Conservation (phyloP, 2,888 invertebrate genomes). For the Lottia scabra region DNA sequence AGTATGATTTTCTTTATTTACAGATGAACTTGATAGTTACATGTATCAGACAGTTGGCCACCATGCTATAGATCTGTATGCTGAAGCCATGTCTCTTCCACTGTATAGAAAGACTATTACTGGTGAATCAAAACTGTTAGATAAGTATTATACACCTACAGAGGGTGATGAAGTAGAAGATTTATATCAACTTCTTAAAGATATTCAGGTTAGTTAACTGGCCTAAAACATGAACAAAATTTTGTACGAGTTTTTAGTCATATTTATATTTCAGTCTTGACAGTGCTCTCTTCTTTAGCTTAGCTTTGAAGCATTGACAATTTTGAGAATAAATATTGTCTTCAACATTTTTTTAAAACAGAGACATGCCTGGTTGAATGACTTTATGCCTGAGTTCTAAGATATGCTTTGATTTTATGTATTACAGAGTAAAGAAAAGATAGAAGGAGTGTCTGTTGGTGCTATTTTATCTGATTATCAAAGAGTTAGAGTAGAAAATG, state of each 20-base stretch:
- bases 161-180: slow-evolving; percentile 89
- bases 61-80: slow-evolving; percentile 90
- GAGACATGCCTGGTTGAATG: background rate
- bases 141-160: slow-evolving; percentile 73
- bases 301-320: too few species aligned
- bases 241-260: background rate
- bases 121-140: slow-evolving; percentile 87
- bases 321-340: too few species aligned
- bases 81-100: slow-evolving; percentile 93
- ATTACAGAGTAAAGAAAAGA: slow-evolving; percentile 66
- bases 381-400: background rate
- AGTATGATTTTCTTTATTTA: too few species aligned
- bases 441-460: slow-evolving; percentile 96
- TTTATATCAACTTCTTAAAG: slow-evolving; percentile 83
- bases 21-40: slow-evolving; percentile 89
- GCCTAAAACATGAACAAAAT: background rate
- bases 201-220: slow-evolving; percentile 76
- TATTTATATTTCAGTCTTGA: background rate
- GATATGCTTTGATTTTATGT: background rate
- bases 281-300: too few species aligned
- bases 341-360: too few species aligned
- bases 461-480: slow-evolving; percentile 99
- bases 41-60: slow-evolving; percentile 99
- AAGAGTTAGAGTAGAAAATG: slow-evolving; percentile 96
- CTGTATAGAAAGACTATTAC: slow-evolving; percentile 86